Evolutionary conservation across 2,113 vertebrate genomes (phyloP), one percentile per base, ranked within the genome.

Genomic region (Syrmaticus mikado): DNA sequence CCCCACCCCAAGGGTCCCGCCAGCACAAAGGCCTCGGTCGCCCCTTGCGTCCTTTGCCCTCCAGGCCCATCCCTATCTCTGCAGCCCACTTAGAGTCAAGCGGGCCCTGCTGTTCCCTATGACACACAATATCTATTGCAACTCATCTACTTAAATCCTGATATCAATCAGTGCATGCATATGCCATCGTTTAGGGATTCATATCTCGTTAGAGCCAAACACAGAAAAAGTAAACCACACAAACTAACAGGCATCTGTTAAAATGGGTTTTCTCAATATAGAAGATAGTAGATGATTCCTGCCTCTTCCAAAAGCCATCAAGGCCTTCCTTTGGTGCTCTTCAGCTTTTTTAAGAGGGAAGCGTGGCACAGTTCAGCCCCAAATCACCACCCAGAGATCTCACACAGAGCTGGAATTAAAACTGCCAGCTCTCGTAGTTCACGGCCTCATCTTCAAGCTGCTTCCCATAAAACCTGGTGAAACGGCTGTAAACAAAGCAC

Each of bases 401-500:
- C 0, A 0, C 24, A 19, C 81, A 1, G 10, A 82, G 16, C 30
- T 73, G 66, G 48, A 84, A 41, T 86, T 17, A 58, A 27, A 74
- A 25, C 79, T 58, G 41, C 9, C 30, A 76, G 15, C 13, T 71
- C 58, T 70, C 24, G 24, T 67, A 64, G 68, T 46, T 3, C 46
- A 17, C 30, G 46, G 28, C 19, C 18, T 77, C 50, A 68, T 65
- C 73, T 67, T 62, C 85, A 83, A 83, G n/a, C n/a, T 93, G 48
- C 71, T 82, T 45, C 67, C 73, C 85, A 67, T 68, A 87, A 92
- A 91, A 40, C 30, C 50, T 40, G 68, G n/a, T 87, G 76, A 84
- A 89, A 72, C 18, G 40, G 9, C 46, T 90, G 86, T 53, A 90
- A 88, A 89, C 60, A 84, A 93, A 90, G 74, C 62, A 73, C 30